phyloP scores from a whole-genome alignment of 2,888 invertebrate species.

The Epirrhoe alternata region DNA sequence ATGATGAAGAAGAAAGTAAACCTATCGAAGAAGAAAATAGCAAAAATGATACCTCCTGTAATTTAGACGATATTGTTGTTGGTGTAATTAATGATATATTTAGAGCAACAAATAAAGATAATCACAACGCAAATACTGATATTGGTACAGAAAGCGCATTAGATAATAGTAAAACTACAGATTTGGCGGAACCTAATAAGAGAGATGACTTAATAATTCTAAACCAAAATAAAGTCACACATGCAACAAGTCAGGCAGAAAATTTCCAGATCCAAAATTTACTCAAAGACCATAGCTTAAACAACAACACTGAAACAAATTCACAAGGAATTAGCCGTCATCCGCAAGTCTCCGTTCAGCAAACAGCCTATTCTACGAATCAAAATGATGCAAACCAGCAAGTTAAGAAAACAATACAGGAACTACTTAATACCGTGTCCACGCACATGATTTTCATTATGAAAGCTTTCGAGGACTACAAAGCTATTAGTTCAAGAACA shows the following conservation, averaged over 20 bases:
- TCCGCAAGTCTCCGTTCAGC: background rate
- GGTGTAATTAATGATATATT: constrained; percentile 1
- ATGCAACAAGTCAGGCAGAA: background rate
- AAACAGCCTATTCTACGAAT: background rate
- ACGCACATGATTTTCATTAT: constrained; percentile 48
- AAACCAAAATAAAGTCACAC: background rate
- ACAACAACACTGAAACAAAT: background rate
- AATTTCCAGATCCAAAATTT: background rate
- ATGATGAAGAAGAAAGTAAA: constrained; percentile 46
- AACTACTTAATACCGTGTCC: constrained; percentile 41
- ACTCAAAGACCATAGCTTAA: background rate
- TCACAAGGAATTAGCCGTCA: background rate
- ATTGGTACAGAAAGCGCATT: background rate
- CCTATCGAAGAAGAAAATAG: constrained; percentile 4
- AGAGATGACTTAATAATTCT: background rate
- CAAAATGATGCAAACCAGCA: constrained; percentile 10
- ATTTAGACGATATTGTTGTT: background rate
- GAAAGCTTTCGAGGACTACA: constrained; percentile 41
- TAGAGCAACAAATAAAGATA: constrained; percentile 1
- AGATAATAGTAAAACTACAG: background rate
- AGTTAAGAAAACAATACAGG: constrained; percentile 27
- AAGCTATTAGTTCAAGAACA: constrained; percentile 14
- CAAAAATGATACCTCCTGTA: background rate
- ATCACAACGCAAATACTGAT: background rate
- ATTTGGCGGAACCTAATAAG: background rate